Evolutionary conservation across 2,113 vertebrate genomes (phyloP), one percentile per base, ranked within the genome.

Genomic region (Nibea coibor): DNA sequence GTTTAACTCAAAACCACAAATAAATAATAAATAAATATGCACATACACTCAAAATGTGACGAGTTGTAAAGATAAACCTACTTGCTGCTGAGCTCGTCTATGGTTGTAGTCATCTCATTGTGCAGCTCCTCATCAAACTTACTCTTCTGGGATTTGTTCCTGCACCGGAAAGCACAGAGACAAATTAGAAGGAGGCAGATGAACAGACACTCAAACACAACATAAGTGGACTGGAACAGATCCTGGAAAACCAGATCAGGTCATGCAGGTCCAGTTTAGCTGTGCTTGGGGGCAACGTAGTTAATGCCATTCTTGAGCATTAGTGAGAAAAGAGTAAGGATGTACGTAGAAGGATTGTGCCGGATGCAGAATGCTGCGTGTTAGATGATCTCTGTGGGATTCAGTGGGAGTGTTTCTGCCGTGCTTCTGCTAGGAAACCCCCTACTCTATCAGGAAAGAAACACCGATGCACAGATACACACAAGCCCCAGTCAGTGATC

Each of bases 91-190:
- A 99, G 96, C 65, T 98, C 97, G 65, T 99, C 97, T 0, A 99
- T 99, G 76, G 98, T 97, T 0, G 96, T 97, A 78, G 97, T 96
- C 97, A 99, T 98, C 57, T 99, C 96, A 28, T 99, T 97, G 17
- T 97, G 96, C 17, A 96, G 94, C 82, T 98, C 96, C 56, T 98
- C 97, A 63, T 99, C 97, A 42, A 96, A 96, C 87, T 96, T 96
- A 69, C 95, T 96, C 92, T 96, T 98, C 91, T 97, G 97, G 83
- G 97, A 97, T 4, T 96, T 94, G 69, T 95, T 97, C 90, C 98
- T 99, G 93, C 50, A 77, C 70, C 87, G 87, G 79, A 85, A 63
- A 88, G 79, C 82, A 91, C 16, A 83, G 20, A 90, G 58, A 88
- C 42, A 51, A 51, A 69, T 91, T 65, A 90, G 81, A 62, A 66